Evolutionary conservation across 2,797 vertebrate species (phyloP).

Genomic region (Rhabdomys pumilio): DNA sequence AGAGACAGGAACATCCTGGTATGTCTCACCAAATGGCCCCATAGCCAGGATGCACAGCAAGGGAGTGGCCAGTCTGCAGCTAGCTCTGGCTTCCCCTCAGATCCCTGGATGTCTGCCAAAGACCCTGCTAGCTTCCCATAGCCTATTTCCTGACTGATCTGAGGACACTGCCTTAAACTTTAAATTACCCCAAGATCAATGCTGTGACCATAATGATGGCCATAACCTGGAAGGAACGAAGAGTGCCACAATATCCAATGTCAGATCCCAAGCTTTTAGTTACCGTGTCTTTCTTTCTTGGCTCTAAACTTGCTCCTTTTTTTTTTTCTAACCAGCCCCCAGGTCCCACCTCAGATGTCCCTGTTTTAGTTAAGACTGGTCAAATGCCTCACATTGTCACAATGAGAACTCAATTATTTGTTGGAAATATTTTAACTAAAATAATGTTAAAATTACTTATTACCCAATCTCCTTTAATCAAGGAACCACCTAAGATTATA

Average conservation of each 20-base stretch:
- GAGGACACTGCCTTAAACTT: not conserved
- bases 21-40: not conserved
- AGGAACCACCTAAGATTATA: constrained; percentile 25
- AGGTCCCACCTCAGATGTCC: not conserved
- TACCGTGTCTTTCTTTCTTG: not conserved
- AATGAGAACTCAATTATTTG: not conserved
- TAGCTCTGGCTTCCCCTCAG: not conserved
- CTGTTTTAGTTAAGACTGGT: constrained; percentile 6
- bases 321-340: not conserved
- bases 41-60: not conserved
- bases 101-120: not conserved
- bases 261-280: not conserved
- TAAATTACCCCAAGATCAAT: not conserved
- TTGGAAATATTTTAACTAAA: constrained; percentile 57
- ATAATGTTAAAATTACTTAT: constrained; percentile 65
- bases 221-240: fast-evolving
- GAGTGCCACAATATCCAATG: fast-evolving
- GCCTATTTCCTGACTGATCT: not conserved
- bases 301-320: not conserved
- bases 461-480: constrained; percentile 45
- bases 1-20: not conserved
- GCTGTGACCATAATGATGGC: not conserved
- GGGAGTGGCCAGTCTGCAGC: not conserved
- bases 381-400: not conserved
- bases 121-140: not conserved